phyloP scores from a whole-genome alignment of 2,113 vertebrate genomes.

The Hippotragus niger region DNA sequence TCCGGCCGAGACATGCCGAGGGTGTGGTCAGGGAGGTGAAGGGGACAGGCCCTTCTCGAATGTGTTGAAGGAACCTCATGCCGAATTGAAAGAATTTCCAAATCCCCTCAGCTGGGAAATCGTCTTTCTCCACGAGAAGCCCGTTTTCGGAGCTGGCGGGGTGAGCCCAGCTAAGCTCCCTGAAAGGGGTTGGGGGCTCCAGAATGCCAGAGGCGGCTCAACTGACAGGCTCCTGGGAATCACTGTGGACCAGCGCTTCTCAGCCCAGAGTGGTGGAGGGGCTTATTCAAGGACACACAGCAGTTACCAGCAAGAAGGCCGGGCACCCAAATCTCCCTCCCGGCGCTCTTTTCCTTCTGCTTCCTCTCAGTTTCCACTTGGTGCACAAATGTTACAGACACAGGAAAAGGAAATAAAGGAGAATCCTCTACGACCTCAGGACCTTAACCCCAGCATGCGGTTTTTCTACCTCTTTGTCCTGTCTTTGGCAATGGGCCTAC shows the following conservation, averaged over 20 bases:
- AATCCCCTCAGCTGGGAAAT: background rate
- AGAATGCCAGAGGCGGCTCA: no score
- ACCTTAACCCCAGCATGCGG: rapidly evolving
- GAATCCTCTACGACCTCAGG: rapidly evolving
- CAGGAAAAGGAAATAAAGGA: background rate
- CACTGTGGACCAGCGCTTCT: background rate
- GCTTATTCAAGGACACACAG: background rate
- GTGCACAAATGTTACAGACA: rapidly evolving
- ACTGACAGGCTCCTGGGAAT: background rate
- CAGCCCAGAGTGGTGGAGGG: background rate
- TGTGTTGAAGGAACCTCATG: background rate
- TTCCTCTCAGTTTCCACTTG: background rate
- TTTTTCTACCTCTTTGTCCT: background rate
- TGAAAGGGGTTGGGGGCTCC: no score
- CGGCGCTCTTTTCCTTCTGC: rapidly evolving
- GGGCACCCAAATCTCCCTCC: rapidly evolving
- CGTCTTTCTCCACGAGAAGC: rapidly evolving
- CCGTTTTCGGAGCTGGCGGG: rapidly evolving
- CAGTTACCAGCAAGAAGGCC: rapidly evolving
- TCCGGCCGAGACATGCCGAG: rapidly evolving
- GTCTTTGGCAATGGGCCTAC: rapidly evolving
- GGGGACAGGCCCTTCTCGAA: background rate
- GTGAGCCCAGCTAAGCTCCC: background rate
- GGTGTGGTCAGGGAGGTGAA: background rate
- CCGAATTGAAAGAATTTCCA: background rate